Evolutionary conservation across 2,113 vertebrate species (phyloP), one percentile per base, ranked within the genome.

Genomic region (Melanotaenia duboulayi): DNA sequence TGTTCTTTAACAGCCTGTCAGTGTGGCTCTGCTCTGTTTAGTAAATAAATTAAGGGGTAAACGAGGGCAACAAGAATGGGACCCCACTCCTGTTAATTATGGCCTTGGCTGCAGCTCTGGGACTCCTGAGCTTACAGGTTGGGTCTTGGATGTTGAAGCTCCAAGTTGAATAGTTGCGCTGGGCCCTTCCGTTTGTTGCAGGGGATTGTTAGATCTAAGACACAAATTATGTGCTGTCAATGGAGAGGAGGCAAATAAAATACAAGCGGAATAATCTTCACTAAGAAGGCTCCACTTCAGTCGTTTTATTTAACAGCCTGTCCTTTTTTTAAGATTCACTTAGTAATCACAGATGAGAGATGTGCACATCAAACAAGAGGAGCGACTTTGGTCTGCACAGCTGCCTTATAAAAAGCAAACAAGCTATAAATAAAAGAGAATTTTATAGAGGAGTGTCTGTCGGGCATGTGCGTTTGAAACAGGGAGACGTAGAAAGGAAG

Each of bases 391-490:
- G 87, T 88, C 85, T 87, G 79, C 90, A 84, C 90, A 87, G 90
- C 81, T 89, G 89, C 91, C 87, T 91, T 92, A 91, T 93, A 92
- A 92, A 90, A 94, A 92, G 89, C 89, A 92, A 94, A 93, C 89
- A 93, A 92, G 91, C 91, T 64, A 88, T 93, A 90, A 94, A 94
- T 93, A 93, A 93, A 93, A 94, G 92, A 82, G 92, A 94, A 94
- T 93, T 93, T 93, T 93, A 94, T 93, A 93, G 93, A 91, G 86
- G 78, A 83, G 75, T 86, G 88, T 93, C 93, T 93, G 92, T 87
- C 78, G 74, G 78, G 74, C 74, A 79, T 82, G 84, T 67, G 74
- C 57, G 80, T 76, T 75, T 78, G 86, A 68, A 81, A 78, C 22
- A 55, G 70, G 66, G 56, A 77, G 75, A 24, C 65, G 66, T 28